Evolutionary conservation across 1,140 invertebrate species (phyloP).

Genomic region (Ceratitis capitata): DNA sequence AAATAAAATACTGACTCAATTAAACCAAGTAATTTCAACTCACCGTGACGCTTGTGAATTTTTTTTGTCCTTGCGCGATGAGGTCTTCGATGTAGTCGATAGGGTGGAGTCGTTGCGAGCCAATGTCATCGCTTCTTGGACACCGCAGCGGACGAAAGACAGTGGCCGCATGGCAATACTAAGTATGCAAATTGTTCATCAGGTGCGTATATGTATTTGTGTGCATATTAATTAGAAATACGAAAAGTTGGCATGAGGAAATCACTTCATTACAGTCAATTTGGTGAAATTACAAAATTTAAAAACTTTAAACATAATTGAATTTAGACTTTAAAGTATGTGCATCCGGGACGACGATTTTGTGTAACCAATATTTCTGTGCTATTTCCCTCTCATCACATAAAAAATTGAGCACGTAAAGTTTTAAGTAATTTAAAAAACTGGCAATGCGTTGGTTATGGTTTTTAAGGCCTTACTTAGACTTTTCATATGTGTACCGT

Average conservation of each 20-base stretch:
- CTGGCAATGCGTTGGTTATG: too few relatives aligned
- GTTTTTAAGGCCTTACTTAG: too few relatives aligned
- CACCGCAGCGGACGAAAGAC: conserved; percentile 63
- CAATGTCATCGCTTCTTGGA: conserved; percentile 64
- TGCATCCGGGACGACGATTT: too few relatives aligned
- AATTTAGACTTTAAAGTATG: not conserved
- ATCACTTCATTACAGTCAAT: conserved; percentile 2
- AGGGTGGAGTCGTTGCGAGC: conserved; percentile 65
- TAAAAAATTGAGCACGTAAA: too few relatives aligned
- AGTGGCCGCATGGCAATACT: conserved; percentile 65
- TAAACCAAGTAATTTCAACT: conserved; percentile 39
- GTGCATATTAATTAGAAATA: conserved; percentile 2
- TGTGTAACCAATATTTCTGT: too few relatives aligned
- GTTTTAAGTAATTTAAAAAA: too few relatives aligned
- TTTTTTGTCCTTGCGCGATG: conserved; percentile 65
- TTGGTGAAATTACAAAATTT: conserved; percentile 22
- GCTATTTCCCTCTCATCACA: too few relatives aligned
- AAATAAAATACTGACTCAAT: too few relatives aligned
- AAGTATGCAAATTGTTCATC: not conserved
- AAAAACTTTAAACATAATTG: conserved; percentile 13
- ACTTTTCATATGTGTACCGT: too few relatives aligned
- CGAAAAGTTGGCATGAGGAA: conserved; percentile 28
- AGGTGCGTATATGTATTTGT: not conserved
- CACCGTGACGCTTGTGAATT: conserved; percentile 65
- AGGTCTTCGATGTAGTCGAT: conserved; percentile 65